These are phyloP conservation scores for Clavelina lepadiformis DNA, from an alignment of 23 tunicate genomes.

Conservation along the genomic window DNA sequence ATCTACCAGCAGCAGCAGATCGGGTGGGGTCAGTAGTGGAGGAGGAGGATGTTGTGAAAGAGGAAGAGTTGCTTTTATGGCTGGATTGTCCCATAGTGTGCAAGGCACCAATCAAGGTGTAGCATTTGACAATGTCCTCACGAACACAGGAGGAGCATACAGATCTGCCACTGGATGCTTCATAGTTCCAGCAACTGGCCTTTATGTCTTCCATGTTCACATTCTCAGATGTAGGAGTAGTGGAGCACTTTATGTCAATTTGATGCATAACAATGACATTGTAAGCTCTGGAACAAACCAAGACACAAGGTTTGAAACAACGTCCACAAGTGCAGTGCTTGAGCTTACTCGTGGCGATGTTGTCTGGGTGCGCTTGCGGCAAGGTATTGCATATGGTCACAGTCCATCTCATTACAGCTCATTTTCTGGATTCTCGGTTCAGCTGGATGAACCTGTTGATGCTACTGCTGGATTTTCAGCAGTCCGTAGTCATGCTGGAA, in stretches of 20 bases:
- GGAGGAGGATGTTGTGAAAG: constrained; percentile 36
- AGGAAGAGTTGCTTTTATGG: constrained; percentile 92
- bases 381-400: constrained; percentile 88
- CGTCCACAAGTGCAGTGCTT: constrained; percentile 79
- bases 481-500: constrained; percentile 4
- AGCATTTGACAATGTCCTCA: constrained; percentile 82
- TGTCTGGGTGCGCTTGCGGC: constrained; percentile 91
- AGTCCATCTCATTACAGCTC: constrained; percentile 82
- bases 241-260: constrained; percentile 66
- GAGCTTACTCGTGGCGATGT: constrained; percentile 74
- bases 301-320: constrained; percentile 86
- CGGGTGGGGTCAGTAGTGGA: constrained; percentile 17
- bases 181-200: constrained; percentile 86
- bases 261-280: constrained; percentile 80
- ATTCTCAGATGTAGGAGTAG: constrained; percentile 77
- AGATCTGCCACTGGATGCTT: constrained; percentile 73
- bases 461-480: constrained; percentile 13
- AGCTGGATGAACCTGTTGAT: constrained; percentile 51
- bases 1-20: not conserved
- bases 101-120: constrained; percentile 70
- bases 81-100: constrained; percentile 66
- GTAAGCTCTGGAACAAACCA: constrained; percentile 86
- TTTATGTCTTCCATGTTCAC: constrained; percentile 87
- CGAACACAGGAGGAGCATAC: constrained; percentile 78
- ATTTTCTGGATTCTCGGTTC: constrained; percentile 83